Conservation (phyloP, 2,113 vertebrate species). For the Elaphurus davidianus region DNA sequence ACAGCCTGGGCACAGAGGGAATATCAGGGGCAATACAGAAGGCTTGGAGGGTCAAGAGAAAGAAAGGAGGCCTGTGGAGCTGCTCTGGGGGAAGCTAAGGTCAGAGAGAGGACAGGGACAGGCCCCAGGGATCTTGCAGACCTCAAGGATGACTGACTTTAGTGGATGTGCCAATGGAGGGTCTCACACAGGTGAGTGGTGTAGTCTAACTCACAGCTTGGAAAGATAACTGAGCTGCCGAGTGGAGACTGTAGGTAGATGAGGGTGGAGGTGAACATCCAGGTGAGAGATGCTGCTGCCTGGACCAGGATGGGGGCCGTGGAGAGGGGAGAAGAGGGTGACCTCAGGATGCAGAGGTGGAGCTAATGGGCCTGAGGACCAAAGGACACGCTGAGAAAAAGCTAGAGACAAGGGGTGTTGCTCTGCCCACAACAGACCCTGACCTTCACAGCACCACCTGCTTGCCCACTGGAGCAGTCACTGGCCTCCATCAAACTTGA, state of each 20-base stretch:
- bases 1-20: neutral
- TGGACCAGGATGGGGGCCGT: neutral
- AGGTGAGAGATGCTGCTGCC: neutral
- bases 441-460: neutral
- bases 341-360: too few relatives aligned
- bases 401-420: too few relatives aligned
- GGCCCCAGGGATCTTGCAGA: neutral
- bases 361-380: neutral
- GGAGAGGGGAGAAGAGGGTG: neutral
- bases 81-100: neutral
- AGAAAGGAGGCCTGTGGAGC: neutral
- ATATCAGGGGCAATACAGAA: neutral
- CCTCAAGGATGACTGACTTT: neutral
- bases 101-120: neutral
- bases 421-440: neutral
- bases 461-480: neutral
- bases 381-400: neutral
- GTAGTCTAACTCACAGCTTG: too few relatives aligned
- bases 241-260: neutral
- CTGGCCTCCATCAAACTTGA: neutral
- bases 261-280: too few relatives aligned
- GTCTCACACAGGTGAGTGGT: neutral
- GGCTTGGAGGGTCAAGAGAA: neutral
- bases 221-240: fast-evolving
- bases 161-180: fast-evolving